phyloP scores from a whole-genome alignment of 2,888 invertebrate genomes.

The Argynnis bischoffii region DNA sequence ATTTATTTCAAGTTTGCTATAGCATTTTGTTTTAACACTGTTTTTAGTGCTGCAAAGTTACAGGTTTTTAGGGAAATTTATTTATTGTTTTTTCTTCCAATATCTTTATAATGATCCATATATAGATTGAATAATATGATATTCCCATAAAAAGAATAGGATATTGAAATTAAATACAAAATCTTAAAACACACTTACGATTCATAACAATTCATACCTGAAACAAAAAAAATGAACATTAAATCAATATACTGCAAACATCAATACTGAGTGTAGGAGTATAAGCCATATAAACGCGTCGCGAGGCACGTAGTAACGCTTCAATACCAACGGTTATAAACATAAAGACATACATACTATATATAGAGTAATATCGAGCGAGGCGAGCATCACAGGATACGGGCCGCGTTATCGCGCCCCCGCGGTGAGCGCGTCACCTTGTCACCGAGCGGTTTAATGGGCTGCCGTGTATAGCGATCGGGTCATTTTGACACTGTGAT shows the following conservation, averaged over 20 bases:
- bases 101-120: too few relatives aligned
- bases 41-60: background rate
- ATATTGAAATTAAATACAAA: too few relatives aligned
- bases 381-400: conserved; percentile 67
- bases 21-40: background rate
- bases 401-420: conserved; percentile 72
- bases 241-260: conserved; percentile 1
- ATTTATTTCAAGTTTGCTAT: background rate
- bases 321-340: conserved; percentile 57
- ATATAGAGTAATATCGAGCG: conserved; percentile 56
- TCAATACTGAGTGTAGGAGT: background rate
- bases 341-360: conserved; percentile 16
- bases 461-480: conserved; percentile 63
- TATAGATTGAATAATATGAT: too few relatives aligned
- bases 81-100: too few relatives aligned
- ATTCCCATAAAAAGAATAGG: too few relatives aligned
- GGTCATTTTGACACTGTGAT: conserved; percentile 59
- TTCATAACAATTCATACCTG: conserved; percentile 36
- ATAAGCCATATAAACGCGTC: conserved; percentile 20
- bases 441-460: conserved; percentile 80
- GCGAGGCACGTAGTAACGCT: conserved; percentile 47
- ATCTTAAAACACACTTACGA: background rate
- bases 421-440: conserved; percentile 73
- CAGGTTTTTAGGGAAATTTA: too few relatives aligned
- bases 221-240: conserved; percentile 39